These are phyloP conservation scores for Tyto alba DNA, from an alignment of 2,113 vertebrate species.

Conservation along the genomic window DNA sequence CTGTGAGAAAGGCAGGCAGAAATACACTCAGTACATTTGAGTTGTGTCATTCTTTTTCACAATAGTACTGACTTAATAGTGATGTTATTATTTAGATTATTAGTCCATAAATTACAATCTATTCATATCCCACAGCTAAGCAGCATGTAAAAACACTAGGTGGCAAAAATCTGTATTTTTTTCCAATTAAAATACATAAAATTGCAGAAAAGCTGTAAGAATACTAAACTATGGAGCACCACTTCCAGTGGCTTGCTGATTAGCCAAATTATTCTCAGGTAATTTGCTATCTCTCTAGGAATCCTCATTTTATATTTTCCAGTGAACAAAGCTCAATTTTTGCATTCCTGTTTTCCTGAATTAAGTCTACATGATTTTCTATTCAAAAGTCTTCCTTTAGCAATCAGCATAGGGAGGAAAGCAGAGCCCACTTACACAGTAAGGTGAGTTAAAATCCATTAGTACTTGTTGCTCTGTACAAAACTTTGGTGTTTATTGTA, in stretches of 20 bases:
- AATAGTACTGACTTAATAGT: neutral
- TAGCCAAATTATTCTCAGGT: conserved; percentile 10
- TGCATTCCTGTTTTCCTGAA: neutral
- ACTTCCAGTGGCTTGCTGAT: conserved; percentile 5
- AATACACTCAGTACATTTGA: neutral
- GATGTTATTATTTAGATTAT: conserved; percentile 23
- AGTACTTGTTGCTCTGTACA: neutral
- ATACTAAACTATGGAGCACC: neutral
- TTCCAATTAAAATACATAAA: conserved; percentile 25
- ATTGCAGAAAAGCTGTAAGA: neutral
- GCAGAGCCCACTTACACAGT: neutral
- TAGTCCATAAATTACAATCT: neutral
- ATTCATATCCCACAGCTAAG: conserved; percentile 13
- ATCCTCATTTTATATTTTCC: neutral
- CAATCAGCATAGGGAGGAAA: neutral
- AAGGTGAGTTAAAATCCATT: neutral
- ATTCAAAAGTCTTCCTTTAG: neutral
- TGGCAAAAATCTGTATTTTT: conserved; percentile 8
- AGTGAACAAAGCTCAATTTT: neutral
- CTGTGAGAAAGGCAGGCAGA: neutral
- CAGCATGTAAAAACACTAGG: neutral
- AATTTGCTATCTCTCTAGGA: conserved; percentile 12
- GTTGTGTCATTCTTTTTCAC: neutral
- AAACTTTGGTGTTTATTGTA: neutral
- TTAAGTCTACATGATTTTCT: neutral